Conservation (phyloP, 2,113 vertebrate genomes). For the Morone saxatilis region DNA sequence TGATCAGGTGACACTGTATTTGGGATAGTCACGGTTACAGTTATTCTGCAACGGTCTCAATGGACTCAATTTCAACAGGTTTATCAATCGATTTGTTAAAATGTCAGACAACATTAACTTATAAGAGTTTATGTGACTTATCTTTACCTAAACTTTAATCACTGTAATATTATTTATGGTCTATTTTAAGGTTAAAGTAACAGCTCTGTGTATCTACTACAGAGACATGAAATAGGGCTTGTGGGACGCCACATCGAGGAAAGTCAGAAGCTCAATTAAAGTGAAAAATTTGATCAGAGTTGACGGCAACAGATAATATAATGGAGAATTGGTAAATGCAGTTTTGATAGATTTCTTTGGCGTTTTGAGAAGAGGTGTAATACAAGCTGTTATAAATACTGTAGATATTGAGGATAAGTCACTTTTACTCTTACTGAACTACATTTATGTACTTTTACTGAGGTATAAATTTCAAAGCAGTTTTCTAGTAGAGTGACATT, state of each 20-base stretch:
- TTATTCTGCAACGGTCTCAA: neutral
- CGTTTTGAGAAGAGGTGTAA: neutral
- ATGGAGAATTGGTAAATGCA: neutral
- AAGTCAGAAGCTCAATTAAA: neutral
- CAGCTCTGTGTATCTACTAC: neutral
- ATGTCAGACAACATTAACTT: neutral
- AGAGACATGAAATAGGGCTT: neutral
- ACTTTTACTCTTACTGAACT: neutral
- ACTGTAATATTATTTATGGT: no score
- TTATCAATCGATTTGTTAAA: neutral
- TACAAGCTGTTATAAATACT: neutral
- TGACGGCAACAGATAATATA: no score
- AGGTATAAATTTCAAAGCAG: neutral
- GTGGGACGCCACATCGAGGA: constrained; percentile 5
- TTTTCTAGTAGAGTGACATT: no score
- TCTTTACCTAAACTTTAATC: no score
- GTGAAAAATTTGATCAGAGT: neutral
- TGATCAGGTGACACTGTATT: constrained; percentile 13
- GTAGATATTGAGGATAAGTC: neutral
- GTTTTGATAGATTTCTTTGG: neutral
- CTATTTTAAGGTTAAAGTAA: neutral
- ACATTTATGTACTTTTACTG: constrained; percentile 11
- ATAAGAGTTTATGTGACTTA: neutral
- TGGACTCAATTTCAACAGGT: neutral
- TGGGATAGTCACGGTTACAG: neutral